phyloP scores from a whole-genome alignment of 2,797 vertebrate genomes.

The Mastacembelus armatus region DNA sequence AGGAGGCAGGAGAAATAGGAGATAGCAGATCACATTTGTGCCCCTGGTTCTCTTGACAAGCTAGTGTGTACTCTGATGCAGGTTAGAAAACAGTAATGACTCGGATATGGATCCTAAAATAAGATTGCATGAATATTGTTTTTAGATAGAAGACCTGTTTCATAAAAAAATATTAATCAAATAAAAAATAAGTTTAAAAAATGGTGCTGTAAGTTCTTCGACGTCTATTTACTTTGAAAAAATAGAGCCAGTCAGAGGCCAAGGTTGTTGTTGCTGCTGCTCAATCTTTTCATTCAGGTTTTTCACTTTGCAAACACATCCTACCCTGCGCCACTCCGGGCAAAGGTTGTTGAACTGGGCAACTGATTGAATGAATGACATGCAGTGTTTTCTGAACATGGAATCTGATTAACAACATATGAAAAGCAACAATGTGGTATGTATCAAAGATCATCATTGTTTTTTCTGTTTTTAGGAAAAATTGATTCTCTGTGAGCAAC shows the following conservation, averaged over 20 bases:
- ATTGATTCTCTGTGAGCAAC: too few species aligned
- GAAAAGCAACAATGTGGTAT: neutral
- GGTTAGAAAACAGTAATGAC: too few species aligned
- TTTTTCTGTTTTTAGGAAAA: too few species aligned
- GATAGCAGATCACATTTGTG: neutral
- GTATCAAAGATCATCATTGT: too few species aligned
- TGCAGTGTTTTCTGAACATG: slow-evolving; percentile 57
- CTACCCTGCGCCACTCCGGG: slow-evolving; percentile 60
- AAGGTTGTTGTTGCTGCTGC: slow-evolving; percentile 82
- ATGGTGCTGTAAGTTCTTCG: slow-evolving; percentile 66
- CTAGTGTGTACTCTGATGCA: too few species aligned
- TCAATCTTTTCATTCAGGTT: slow-evolving; percentile 79
- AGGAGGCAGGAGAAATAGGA: neutral
- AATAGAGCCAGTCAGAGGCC: slow-evolving; percentile 70
- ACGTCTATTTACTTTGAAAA: slow-evolving; percentile 74
- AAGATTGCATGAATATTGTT: neutral
- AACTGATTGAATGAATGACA: slow-evolving; percentile 60
- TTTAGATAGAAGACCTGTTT: slow-evolving; percentile 6
- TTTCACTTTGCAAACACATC: slow-evolving; percentile 80
- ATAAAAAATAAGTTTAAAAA: slow-evolving; percentile 23
- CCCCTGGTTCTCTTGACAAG: neutral
- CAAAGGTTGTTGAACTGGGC: slow-evolving; percentile 81
- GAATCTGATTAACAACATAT: slow-evolving; percentile 28
- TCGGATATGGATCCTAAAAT: too few species aligned
- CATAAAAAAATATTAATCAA: slow-evolving; percentile 24